Percentiles rank a stretch among this genome's conserved stretches.
These are phyloP conservation scores for Nasonovia ribisnigri DNA, from an alignment of 2,888 invertebrate species.

Conservation along the genomic window DNA sequence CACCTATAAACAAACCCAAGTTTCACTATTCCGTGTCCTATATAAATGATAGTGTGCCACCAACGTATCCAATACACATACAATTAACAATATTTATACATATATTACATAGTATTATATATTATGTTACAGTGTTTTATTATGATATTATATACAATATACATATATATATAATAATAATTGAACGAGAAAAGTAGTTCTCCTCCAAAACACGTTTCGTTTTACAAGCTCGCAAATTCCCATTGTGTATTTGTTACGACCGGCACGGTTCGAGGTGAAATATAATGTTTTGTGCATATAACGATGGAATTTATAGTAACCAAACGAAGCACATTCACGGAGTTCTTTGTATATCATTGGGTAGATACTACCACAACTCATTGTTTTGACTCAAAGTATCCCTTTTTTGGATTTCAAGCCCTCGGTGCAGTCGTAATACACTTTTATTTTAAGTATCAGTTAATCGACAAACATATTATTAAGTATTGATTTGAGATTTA, in stretches of 20 bases:
- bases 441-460: background rate
- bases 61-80: background rate
- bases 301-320: constrained; percentile 16
- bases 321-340: constrained; percentile 3
- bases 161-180: constrained; percentile 1
- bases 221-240: constrained; percentile 26
- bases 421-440: background rate
- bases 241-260: constrained; percentile 44
- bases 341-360: background rate
- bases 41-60: background rate
- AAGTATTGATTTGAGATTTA: background rate
- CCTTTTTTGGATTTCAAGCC: background rate
- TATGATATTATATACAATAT: background rate
- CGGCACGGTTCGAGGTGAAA: constrained; percentile 30
- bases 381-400: constrained; percentile 2
- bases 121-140: background rate
- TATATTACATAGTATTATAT: background rate
- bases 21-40: background rate
- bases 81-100: background rate
- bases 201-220: constrained; percentile 55
- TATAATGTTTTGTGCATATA: constrained; percentile 29
- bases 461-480: background rate
- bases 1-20: background rate
- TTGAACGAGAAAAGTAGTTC: constrained; percentile 45
- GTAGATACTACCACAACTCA: background rate